Percentiles rank a stretch among this genome's conserved stretches.
Conservation (phyloP, 2,888 invertebrate genomes). For the Oscheius sp. region DNA sequence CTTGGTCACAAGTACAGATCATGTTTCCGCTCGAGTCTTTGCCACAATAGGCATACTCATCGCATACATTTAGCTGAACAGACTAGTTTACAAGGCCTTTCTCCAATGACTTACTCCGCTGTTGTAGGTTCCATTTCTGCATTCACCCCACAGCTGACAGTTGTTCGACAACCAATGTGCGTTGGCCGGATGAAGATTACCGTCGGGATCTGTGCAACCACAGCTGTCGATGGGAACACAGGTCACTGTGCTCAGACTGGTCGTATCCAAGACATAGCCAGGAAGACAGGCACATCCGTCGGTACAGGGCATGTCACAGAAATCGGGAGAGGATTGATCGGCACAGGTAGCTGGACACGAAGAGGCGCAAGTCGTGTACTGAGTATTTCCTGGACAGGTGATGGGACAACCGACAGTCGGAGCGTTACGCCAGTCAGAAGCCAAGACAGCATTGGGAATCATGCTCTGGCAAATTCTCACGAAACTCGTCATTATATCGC, state of each 20-base stretch:
- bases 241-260: constrained; percentile 12
- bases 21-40: constrained; percentile 34
- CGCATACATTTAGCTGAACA: constrained; percentile 53
- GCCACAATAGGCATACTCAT: constrained; percentile 49
- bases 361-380: constrained; percentile 52
- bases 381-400: constrained; percentile 52
- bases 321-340: constrained; percentile 39
- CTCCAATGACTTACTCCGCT: constrained; percentile 41
- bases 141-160: constrained; percentile 56
- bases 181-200: constrained; percentile 48
- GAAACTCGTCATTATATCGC: constrained; percentile 47
- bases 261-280: constrained; percentile 26
- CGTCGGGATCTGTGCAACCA: constrained; percentile 64
- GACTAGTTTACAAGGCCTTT: background rate
- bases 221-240: constrained; percentile 55
- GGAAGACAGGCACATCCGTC: constrained; percentile 27
- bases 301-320: constrained; percentile 38
- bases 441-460: constrained; percentile 32
- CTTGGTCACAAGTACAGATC: constrained; percentile 54
- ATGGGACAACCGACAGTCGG: constrained; percentile 43
- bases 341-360: constrained; percentile 65
- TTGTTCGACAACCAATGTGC: constrained; percentile 61
- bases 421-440: constrained; percentile 39
- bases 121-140: constrained; percentile 59
- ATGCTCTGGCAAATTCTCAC: constrained; percentile 46